Percentiles rank a stretch among this genome's conserved stretches.
Conservation (phyloP, 2,113 vertebrate species). For the Riparia riparia region DNA sequence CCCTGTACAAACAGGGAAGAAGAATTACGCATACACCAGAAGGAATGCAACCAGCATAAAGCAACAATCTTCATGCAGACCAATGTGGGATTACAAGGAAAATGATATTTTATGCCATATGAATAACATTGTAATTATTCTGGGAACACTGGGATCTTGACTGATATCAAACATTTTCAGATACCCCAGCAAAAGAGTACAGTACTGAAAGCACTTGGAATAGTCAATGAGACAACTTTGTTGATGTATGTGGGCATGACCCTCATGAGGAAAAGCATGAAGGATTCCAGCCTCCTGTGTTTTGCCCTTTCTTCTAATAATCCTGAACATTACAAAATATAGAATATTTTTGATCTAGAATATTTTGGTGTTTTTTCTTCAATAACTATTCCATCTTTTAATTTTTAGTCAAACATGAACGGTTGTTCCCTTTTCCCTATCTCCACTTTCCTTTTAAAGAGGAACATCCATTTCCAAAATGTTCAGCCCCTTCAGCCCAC, state of each 20-base stretch:
- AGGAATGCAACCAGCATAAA: constrained; percentile 29
- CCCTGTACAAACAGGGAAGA: constrained; percentile 11
- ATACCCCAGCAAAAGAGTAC: background rate
- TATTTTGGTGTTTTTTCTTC: background rate
- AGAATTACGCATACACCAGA: background rate
- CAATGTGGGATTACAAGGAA: background rate
- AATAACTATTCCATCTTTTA: background rate
- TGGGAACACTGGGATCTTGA: background rate
- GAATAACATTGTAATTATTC: background rate
- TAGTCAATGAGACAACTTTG: background rate
- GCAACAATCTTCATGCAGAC: background rate
- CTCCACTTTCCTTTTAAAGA: background rate
- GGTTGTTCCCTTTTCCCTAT: background rate
- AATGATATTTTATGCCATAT: background rate
- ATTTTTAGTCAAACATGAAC: background rate
- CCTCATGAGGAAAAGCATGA: background rate
- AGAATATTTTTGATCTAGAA: background rate
- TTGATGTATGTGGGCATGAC: background rate
- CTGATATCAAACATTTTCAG: background rate
- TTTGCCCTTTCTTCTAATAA: background rate
- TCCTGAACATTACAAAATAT: background rate
- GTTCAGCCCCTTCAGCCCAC: background rate
- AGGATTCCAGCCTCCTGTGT: background rate
- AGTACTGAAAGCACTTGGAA: background rate
- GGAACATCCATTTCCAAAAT: background rate